phyloP scores from a whole-genome alignment of 2,113 vertebrate species.

The Cyanocitta stelleri region DNA sequence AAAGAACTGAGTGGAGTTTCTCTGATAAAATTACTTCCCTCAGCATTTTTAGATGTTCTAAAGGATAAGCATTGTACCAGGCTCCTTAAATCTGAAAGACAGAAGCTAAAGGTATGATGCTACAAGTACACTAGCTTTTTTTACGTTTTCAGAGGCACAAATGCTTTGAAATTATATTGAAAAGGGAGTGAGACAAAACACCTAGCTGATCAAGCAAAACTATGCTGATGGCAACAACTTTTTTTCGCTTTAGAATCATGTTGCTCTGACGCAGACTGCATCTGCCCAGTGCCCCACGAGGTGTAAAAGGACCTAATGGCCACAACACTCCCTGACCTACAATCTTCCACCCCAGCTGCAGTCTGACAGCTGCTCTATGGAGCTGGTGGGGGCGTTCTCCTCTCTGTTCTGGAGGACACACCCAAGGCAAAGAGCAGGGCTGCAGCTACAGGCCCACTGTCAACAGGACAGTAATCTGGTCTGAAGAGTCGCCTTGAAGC shows the following conservation, averaged over 20 bases:
- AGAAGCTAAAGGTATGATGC: not conserved
- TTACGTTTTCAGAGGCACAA: not conserved
- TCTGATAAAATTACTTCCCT: not conserved
- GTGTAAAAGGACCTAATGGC: fast-evolving
- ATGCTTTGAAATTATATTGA: not conserved
- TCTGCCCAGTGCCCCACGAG: not conserved
- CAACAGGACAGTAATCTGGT: not conserved
- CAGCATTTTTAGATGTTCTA: not conserved
- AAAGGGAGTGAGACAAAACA: not conserved
- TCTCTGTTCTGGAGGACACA: not conserved
- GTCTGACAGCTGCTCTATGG: not conserved
- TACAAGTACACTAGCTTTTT: not conserved
- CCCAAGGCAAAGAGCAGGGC: not conserved
- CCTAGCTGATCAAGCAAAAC: not conserved
- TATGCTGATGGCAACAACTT: not conserved
- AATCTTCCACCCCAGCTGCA: not conserved
- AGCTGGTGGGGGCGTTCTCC: not conserved
- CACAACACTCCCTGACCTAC: not conserved
- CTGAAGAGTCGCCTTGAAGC: not conserved
- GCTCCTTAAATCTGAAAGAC: not conserved
- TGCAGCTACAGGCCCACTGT: not conserved
- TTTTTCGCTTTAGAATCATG: not conserved
- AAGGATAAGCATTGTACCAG: not conserved
- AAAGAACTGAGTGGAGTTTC: not conserved
- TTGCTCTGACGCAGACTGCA: not conserved